Conservation (phyloP, 2,888 invertebrate species). For the Stenodera caucasica region DNA sequence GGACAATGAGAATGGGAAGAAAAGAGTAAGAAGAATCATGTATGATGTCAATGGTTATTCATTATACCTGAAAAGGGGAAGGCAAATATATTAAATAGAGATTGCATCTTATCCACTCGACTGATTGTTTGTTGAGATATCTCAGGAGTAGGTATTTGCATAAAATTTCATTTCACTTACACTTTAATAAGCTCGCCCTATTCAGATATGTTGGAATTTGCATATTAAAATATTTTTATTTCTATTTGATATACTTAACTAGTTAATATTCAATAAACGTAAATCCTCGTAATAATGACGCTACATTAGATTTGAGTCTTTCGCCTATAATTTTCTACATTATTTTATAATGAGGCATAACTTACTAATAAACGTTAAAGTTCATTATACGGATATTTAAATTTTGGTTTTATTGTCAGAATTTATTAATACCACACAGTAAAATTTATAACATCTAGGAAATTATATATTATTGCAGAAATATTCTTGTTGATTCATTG, state of each 20-base stretch:
- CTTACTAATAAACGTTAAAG: too few species aligned
- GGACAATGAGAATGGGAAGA: too few species aligned
- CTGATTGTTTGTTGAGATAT: not conserved
- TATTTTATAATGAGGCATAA: too few species aligned
- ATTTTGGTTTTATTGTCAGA: not conserved
- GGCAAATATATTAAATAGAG: conserved; percentile 1
- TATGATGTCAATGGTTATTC: not conserved
- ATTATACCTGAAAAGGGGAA: conserved; percentile 3
- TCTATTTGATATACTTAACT: too few species aligned
- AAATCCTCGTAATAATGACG: too few species aligned
- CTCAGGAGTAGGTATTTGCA: not conserved
- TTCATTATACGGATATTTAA: too few species aligned
- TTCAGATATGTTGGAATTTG: too few species aligned
- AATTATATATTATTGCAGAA: not conserved
- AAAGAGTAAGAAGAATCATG: not conserved
- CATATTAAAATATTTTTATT: too few species aligned
- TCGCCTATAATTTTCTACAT: too few species aligned
- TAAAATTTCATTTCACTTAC: not conserved
- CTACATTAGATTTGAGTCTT: not conserved
- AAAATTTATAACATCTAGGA: not conserved
- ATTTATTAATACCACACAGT: not conserved
- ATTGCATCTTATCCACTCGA: conserved; percentile 7
- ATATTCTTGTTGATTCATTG: conserved; percentile 4
- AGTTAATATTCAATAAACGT: too few species aligned
- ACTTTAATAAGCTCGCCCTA: not conserved